Evolutionary conservation across 1,140 invertebrate genomes (phyloP).

Genomic region (Meloidogyne chitwoodi): DNA sequence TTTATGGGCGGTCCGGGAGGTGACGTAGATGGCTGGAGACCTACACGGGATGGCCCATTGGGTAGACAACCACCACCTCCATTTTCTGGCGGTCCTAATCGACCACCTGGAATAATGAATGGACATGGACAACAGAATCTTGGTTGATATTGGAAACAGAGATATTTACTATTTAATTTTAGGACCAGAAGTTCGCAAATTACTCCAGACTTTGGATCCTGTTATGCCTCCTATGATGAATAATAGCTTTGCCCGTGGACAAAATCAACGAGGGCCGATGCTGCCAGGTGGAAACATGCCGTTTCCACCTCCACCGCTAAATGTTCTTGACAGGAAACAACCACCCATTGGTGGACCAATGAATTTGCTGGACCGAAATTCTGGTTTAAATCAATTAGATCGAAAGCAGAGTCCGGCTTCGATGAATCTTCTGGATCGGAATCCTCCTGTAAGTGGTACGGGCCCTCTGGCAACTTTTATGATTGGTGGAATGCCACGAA

Average conservation of each 20-base stretch:
- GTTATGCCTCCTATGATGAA: not conserved
- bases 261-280: not conserved
- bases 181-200: conserved; percentile 15
- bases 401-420: not conserved
- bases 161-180: not conserved
- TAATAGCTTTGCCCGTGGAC: not conserved
- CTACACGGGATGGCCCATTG: conserved; percentile 21
- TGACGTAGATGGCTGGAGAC: not conserved
- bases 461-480: not conserved
- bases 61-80: conserved; percentile 14
- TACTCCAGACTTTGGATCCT: conserved; percentile 8
- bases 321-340: not conserved
- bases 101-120: not conserved
- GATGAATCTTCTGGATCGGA: not conserved
- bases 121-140: not conserved
- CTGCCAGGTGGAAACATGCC: not conserved
- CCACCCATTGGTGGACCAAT: not conserved
- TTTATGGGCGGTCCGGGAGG: not conserved
- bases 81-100: not conserved
- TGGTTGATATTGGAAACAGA: not conserved
- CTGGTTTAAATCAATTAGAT: not conserved
- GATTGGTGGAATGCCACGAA: not conserved
- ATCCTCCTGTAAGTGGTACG: not conserved
- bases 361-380: not conserved
- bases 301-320: not conserved